Percentiles rank a stretch among this genome's conserved stretches.
These are phyloP conservation scores for Drosophila punjabiensis DNA, from an alignment of 1,140 invertebrate genomes.

Conservation along the genomic window DNA sequence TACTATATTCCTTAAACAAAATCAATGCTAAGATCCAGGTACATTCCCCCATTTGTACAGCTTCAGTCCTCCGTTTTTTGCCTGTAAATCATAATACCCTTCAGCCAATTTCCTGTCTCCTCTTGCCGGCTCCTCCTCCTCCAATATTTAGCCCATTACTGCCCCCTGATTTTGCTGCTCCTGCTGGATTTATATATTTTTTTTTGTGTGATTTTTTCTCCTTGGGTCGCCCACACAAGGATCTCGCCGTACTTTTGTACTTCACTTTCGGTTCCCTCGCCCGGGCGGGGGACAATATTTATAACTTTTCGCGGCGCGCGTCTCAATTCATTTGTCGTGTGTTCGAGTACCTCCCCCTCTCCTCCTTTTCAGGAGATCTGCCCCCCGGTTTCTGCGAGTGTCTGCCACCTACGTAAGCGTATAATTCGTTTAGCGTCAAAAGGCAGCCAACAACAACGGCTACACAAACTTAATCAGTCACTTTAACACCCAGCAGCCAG, in stretches of 20 bases:
- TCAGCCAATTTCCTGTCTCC: conserved; percentile 19
- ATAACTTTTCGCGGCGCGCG: conserved; percentile 77
- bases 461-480: conserved; percentile 81
- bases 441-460: conserved; percentile 55
- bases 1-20: not conserved
- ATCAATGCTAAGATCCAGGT: not conserved
- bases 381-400: conserved; percentile 61
- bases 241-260: conserved; percentile 26
- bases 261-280: conserved; percentile 20
- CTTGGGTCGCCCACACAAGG: conserved; percentile 39
- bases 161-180: not conserved
- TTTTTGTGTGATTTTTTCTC: not conserved
- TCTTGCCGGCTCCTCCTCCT: not conserved
- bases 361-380: not conserved
- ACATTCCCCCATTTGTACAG: not conserved
- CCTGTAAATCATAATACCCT: conserved; percentile 17
- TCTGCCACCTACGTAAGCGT: conserved; percentile 82
- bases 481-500: conserved; percentile 74
- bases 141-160: conserved; percentile 16
- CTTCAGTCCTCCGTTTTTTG: not conserved
- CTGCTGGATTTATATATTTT: conserved; percentile 3
- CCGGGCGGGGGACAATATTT: conserved; percentile 71
- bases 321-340: conserved; percentile 81
- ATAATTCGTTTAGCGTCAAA: conserved; percentile 81
- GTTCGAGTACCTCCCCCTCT: conserved; percentile 10